A percentile compares a stretch with the other conserved stretches of the same genome.
These are phyloP conservation scores for Cotesia congregata DNA, from an alignment of 2,888 invertebrate genomes.

Conservation along the genomic window DNA sequence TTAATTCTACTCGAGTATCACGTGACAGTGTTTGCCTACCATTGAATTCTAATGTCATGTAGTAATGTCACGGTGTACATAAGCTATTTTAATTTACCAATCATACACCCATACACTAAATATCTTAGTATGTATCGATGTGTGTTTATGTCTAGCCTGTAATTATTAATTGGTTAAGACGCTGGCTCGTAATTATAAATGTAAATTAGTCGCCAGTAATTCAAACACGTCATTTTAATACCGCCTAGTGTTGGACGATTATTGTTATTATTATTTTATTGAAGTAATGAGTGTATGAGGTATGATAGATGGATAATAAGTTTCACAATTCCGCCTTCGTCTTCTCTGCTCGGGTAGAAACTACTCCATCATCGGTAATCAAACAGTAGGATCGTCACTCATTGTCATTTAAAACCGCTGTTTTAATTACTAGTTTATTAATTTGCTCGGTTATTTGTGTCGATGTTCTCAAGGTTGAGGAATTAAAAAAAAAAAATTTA, in stretches of 20 bases:
- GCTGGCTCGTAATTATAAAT: slow-evolving; percentile 61
- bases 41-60: slow-evolving; percentile 1
- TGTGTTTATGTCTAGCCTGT: slow-evolving; percentile 18
- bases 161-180: slow-evolving; percentile 63
- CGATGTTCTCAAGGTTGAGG: not conserved
- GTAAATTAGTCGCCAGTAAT: slow-evolving; percentile 59
- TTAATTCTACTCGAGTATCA: slow-evolving; percentile 1
- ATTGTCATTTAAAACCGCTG: not conserved
- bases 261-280: slow-evolving; percentile 14
- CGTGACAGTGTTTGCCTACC: slow-evolving; percentile 1
- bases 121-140: not conserved
- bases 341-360: not conserved
- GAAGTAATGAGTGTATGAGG: not conserved
- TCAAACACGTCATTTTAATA: slow-evolving; percentile 48
- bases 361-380: not conserved
- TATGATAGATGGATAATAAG: slow-evolving; percentile 1
- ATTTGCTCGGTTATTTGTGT: not conserved
- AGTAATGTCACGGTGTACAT: not conserved
- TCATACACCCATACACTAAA: not conserved
- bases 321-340: slow-evolving; percentile 29
- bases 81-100: not conserved
- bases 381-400: not conserved
- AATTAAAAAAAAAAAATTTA: not conserved
- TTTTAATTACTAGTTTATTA: not conserved
- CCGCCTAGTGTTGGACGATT: not conserved